Percentiles rank a stretch among this genome's conserved stretches.
Evolutionary conservation across 2,113 vertebrate genomes (phyloP).

Genomic region (Urocolius indicus): DNA sequence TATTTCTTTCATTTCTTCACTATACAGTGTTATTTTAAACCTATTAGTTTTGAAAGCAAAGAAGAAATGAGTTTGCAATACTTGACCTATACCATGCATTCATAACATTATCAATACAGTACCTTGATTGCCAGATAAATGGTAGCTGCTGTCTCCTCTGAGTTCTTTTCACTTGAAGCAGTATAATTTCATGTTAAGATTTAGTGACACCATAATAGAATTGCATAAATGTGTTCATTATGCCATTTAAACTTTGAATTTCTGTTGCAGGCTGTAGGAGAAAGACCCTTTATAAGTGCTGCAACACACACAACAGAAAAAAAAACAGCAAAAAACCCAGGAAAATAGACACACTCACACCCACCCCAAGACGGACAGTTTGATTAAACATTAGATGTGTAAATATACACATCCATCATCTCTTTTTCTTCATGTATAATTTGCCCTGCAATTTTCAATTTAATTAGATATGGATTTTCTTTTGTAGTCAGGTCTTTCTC

Average conservation of each 20-base stretch:
- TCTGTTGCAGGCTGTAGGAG: conserved; percentile 2
- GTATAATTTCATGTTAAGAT: conserved; percentile 72
- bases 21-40: not conserved
- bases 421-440: conserved; percentile 6
- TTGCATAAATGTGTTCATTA: conserved; percentile 71
- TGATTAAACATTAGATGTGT: conserved; percentile 49
- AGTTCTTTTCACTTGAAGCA: conserved; percentile 43
- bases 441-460: conserved; percentile 36
- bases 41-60: not conserved
- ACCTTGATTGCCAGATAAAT: conserved; percentile 65
- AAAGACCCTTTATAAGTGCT: not conserved
- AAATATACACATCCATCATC: conserved; percentile 18
- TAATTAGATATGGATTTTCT: conserved; percentile 72
- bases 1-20: not conserved
- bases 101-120: not conserved
- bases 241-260: conserved; percentile 63
- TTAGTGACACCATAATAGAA: conserved; percentile 62
- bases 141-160: conserved; percentile 39
- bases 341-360: not conserved
- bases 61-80: not conserved
- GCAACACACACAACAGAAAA: not conserved
- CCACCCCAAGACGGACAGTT: conserved; percentile 45
- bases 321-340: not conserved
- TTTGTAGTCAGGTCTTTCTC: conserved; percentile 35
- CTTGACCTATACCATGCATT: not conserved